Conservation (phyloP, 2,888 invertebrate species). For the Sphecodes monilicornis region DNA sequence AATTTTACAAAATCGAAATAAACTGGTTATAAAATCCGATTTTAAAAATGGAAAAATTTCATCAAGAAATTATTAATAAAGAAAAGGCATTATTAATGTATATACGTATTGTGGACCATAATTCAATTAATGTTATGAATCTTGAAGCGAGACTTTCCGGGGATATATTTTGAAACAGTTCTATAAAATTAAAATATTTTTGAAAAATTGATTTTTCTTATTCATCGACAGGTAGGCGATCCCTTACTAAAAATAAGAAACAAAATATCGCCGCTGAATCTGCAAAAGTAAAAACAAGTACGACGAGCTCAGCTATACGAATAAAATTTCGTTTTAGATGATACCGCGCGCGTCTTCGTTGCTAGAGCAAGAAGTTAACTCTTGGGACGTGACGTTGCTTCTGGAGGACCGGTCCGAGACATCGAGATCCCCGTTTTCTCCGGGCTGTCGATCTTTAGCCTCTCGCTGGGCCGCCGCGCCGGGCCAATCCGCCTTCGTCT, state of each 20-base stretch:
- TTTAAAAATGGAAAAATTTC: too few relatives aligned
- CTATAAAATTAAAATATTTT: not conserved
- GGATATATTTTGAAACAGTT: not conserved
- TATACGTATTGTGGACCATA: too few relatives aligned
- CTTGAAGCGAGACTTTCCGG: too few relatives aligned
- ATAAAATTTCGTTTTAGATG: constrained; percentile 4
- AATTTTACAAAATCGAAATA: too few relatives aligned
- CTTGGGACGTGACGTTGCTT: constrained; percentile 42
- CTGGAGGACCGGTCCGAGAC: constrained; percentile 60
- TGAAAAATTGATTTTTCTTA: not conserved
- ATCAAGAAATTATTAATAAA: too few relatives aligned
- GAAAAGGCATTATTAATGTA: too few relatives aligned
- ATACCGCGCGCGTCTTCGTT: constrained; percentile 6
- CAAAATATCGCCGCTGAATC: not conserved
- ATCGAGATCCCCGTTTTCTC: constrained; percentile 60
- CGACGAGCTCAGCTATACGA: not conserved
- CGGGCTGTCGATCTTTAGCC: constrained; percentile 66
- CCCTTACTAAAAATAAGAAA: not conserved
- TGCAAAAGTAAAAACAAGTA: not conserved
- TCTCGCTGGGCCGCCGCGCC: constrained; percentile 20
- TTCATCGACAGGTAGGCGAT: not conserved
- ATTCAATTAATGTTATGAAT: too few relatives aligned
- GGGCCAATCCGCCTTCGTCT: constrained; percentile 60
- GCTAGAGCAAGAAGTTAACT: constrained; percentile 12
- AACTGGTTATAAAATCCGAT: too few relatives aligned